Evolutionary conservation across 2,113 vertebrate species (phyloP), one percentile per base, ranked within the genome.

Genomic region (Mus spicilegus): DNA sequence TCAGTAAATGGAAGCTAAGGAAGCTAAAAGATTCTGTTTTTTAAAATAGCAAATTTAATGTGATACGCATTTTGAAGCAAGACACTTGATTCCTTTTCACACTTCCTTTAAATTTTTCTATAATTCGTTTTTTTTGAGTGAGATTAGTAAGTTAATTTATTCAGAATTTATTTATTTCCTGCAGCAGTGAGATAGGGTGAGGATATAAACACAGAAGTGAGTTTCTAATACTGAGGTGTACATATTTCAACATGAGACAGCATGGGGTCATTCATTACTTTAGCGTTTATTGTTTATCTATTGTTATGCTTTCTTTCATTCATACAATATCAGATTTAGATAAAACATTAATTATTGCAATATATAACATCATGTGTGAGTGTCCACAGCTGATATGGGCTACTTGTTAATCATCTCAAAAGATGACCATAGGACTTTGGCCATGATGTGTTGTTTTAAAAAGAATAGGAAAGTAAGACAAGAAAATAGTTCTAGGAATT

Each of bases 1-100:
- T 70, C 90, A 93, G 61, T 87, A 91, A 98, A 94, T 51, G 33
- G 89, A 93, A 95, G 13, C 54, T 95, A 91, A 94, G 96, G 33
- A 80, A 46, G 94, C 85, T 86, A 46, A 88, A 90, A 94, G 58
- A 81, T 56, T 90, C 36, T 89, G 0, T 89, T 98, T 63, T 93
- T 77, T 69, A 96, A 95, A 77, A 95, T 69, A 65, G 39, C 16
- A 39, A 87, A 65, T 63, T 26, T 61, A 58, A 94, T 36, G 7
- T 81, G 67, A 75, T 92, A 65, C 17, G n/a, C 94, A 42, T 85
- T 85, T 89, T 77, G 28, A 75, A 3, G 76, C 24, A 56, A 97
- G 51, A 87, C 88, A 94, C n/a, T 42, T 13, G 72, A 56, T 56
- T 96, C 28, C 51, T 49, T 58, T 81, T 80, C 1, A 28, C 94